Evolutionary conservation across 2,797 vertebrate species (phyloP).

Genomic region (Trachurus trachurus): DNA sequence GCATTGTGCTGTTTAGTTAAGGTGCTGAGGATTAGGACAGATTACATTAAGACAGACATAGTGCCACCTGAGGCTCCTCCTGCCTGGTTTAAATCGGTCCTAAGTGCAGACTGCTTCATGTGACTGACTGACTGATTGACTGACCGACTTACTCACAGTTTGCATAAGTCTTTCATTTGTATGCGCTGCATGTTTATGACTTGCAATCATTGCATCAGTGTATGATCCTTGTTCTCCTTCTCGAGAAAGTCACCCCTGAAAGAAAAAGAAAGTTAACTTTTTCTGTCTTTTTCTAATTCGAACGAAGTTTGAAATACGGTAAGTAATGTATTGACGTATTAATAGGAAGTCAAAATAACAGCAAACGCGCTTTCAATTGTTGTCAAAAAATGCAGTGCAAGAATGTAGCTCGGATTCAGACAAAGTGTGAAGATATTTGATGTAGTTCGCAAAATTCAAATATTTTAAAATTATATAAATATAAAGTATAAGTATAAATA

Average conservation of each 20-base stretch:
- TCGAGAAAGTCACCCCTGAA: not conserved
- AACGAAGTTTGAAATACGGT: not conserved
- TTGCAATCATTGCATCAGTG: slow-evolving; percentile 1
- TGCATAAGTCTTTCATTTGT: slow-evolving; percentile 36
- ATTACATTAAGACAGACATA: not conserved
- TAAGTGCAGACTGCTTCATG: not conserved
- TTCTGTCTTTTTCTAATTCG: not conserved
- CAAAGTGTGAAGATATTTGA: not conserved
- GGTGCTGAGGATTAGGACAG: not conserved
- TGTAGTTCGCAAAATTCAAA: not conserved
- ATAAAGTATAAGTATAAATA: too few relatives aligned
- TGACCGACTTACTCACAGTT: not conserved
- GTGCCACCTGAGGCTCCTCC: slow-evolving; percentile 22
- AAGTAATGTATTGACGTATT: not conserved
- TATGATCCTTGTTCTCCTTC: slow-evolving; percentile 7
- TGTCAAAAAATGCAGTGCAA: not conserved
- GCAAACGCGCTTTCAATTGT: too few relatives aligned
- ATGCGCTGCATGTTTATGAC: slow-evolving; percentile 14
- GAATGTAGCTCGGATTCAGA: not conserved
- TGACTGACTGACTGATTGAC: not conserved
- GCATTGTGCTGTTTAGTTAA: not conserved
- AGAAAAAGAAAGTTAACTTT: not conserved
- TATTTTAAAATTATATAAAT: not conserved
- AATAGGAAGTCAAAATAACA: not conserved
- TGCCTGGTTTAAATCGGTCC: slow-evolving; percentile 6